phyloP scores from a whole-genome alignment of 2,888 invertebrate genomes.

The Galerucella nymphaeae region DNA sequence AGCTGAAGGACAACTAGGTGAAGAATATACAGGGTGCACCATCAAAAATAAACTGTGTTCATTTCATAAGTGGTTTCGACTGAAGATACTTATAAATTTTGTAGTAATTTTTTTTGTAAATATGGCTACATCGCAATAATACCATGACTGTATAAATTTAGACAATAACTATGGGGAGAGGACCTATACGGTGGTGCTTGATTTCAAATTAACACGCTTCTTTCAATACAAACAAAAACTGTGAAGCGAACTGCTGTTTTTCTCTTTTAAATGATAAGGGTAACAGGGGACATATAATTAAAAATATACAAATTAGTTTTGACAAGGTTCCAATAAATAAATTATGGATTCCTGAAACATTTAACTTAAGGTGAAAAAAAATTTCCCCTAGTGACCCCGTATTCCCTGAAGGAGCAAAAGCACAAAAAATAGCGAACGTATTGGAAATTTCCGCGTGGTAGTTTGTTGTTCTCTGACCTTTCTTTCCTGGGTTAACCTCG shows the following conservation, averaged over 20 bases:
- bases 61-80: no score
- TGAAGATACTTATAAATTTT: no score
- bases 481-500: conserved; percentile 22
- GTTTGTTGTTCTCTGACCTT: conserved; percentile 31
- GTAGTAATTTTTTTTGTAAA: background rate
- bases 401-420: background rate
- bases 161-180: background rate
- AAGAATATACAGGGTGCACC: no score
- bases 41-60: no score
- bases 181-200: conserved; percentile 3
- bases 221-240: conserved; percentile 33
- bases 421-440: background rate
- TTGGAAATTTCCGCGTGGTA: background rate
- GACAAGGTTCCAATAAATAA: no score
- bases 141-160: conserved; percentile 4
- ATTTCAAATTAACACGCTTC: conserved; percentile 19
- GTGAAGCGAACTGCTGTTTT: conserved; percentile 14
- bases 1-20: no score
- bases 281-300: conserved; percentile 10
- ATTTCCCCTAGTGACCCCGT: background rate
- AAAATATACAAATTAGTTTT: background rate
- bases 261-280: conserved; percentile 3
- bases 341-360: no score
- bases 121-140: conserved; percentile 2
- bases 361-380: background rate